phyloP scores from a whole-genome alignment of 2,797 vertebrate species.

The Anabas testudineus region DNA sequence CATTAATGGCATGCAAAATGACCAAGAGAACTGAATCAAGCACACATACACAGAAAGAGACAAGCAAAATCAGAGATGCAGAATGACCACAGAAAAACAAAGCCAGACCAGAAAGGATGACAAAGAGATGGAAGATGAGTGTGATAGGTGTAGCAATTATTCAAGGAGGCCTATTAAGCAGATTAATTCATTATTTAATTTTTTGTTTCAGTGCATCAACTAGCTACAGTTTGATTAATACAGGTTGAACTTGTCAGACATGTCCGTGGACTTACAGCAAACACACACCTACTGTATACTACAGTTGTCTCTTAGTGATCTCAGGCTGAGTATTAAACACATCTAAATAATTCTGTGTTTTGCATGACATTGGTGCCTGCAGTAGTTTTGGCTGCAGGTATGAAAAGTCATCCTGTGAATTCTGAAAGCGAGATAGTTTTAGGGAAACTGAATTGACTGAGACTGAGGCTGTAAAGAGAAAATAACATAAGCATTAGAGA shows the following conservation, averaged over 20 bases:
- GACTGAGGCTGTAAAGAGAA: conserved; percentile 6
- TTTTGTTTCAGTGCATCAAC: conserved; percentile 1
- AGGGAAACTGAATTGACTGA: not conserved
- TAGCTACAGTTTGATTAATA: conserved; percentile 6
- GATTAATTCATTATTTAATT: not conserved
- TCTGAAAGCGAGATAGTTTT: conserved; percentile 8
- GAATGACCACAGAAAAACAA: too few species aligned
- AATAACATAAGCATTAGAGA: conserved; percentile 10
- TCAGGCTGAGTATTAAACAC: conserved; percentile 29
- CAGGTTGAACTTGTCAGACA: not conserved
- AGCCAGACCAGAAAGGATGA: too few species aligned
- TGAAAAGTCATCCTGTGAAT: conserved; percentile 32
- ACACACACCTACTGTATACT: not conserved
- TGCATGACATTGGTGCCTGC: conserved; percentile 20
- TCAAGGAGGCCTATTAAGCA: too few species aligned
- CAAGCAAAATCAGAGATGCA: too few species aligned
- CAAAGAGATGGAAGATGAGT: too few species aligned
- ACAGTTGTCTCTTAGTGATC: too few species aligned
- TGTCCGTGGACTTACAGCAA: not conserved
- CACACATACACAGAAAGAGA: too few species aligned
- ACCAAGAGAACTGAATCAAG: too few species aligned
- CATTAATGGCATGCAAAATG: too few species aligned
- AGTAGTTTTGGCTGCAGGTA: conserved; percentile 38
- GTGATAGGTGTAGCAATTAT: too few species aligned
- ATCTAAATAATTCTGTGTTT: conserved; percentile 46